These are phyloP conservation scores for Polydrusus pterygomalis DNA, from an alignment of 2,888 invertebrate genomes.

Conservation along the genomic window DNA sequence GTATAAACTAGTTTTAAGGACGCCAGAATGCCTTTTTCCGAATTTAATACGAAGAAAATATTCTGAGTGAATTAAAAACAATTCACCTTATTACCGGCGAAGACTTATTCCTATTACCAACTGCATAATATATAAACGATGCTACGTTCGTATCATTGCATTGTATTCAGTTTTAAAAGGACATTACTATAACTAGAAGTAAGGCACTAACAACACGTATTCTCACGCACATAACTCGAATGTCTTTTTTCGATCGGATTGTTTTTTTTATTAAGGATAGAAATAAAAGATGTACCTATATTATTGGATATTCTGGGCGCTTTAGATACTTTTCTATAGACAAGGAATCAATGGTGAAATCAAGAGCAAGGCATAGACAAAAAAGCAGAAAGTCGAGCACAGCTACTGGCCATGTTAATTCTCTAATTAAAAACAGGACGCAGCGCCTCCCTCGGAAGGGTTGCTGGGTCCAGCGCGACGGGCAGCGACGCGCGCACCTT, in stretches of 20 bases:
- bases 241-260: slow-evolving; percentile 12
- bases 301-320: not conserved
- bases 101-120: slow-evolving; percentile 1
- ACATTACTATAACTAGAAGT: slow-evolving; percentile 40
- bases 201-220: slow-evolving; percentile 45
- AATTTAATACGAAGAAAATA: too few relatives aligned
- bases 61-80: too few relatives aligned
- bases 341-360: not conserved
- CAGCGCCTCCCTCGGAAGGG: slow-evolving; percentile 31
- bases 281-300: not conserved
- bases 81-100: not conserved
- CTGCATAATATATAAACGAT: slow-evolving; percentile 35
- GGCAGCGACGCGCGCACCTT: slow-evolving; percentile 15
- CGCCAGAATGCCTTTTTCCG: too few relatives aligned
- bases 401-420: slow-evolving; percentile 25
- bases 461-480: slow-evolving; percentile 27
- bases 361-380: not conserved
- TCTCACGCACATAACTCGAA: slow-evolving; percentile 39
- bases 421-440: slow-evolving; percentile 16
- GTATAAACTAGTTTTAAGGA: too few relatives aligned
- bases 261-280: not conserved
- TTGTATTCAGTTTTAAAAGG: slow-evolving; percentile 45
- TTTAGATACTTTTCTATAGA: not conserved
- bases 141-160: slow-evolving; percentile 14
- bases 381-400: slow-evolving; percentile 18